phyloP scores from a whole-genome alignment of 2,888 invertebrate genomes.

The Lasioglossum calceatum region DNA sequence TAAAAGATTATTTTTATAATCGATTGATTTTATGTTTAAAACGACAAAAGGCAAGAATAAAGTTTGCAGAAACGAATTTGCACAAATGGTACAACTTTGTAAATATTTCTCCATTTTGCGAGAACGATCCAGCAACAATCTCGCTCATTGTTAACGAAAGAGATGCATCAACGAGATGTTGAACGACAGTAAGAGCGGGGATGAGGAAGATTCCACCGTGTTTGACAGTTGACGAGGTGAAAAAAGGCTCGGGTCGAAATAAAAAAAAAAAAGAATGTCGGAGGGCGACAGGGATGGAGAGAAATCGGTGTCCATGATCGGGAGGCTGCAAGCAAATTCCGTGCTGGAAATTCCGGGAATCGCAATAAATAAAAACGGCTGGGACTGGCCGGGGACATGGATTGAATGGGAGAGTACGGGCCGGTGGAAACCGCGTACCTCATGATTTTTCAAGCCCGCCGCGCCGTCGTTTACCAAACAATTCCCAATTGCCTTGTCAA shows the following conservation, averaged over 20 bases:
- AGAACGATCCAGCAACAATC: not conserved
- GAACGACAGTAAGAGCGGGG: not conserved
- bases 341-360: constrained; percentile 58
- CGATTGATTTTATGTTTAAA: too few species aligned
- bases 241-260: not conserved
- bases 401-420: constrained; percentile 62
- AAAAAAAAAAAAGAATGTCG: not conserved
- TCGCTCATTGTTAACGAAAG: not conserved
- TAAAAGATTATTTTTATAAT: too few species aligned
- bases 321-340: constrained; percentile 49
- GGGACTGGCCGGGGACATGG: constrained; percentile 60
- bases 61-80: not conserved
- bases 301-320: constrained; percentile 45
- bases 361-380: constrained; percentile 67
- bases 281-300: not conserved
- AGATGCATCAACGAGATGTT: not conserved
- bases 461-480: constrained; percentile 79
- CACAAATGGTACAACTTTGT: too few species aligned
- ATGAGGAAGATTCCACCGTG: not conserved
- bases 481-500: constrained; percentile 83
- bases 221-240: not conserved
- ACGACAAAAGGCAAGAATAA: not conserved
- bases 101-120: not conserved
- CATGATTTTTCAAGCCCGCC: constrained; percentile 73
- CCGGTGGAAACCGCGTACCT: constrained; percentile 71